Evolutionary conservation across 2,113 vertebrate species (phyloP).

Genomic region (Cyprinodon brontotheroides): DNA sequence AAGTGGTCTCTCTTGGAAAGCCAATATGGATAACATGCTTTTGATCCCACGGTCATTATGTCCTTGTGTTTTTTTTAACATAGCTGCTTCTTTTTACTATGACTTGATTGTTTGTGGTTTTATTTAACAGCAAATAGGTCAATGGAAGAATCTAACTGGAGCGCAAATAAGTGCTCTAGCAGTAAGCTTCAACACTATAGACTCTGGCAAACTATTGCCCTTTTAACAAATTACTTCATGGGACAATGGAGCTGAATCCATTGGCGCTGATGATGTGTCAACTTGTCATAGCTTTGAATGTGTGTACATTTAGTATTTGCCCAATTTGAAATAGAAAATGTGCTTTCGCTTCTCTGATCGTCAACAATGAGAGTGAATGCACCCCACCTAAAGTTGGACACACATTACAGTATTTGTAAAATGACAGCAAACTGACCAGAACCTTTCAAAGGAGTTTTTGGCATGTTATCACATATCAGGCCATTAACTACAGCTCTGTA

Average conservation of each 20-base stretch:
- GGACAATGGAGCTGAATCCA: conserved; percentile 50
- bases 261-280: conserved; percentile 58
- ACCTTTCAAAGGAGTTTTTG: conserved; percentile 46
- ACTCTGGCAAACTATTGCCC: conserved; percentile 49
- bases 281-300: conserved; percentile 48
- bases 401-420: conserved; percentile 44
- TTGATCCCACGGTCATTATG: conserved; percentile 61
- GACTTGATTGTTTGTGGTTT: conserved; percentile 58
- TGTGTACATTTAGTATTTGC: conserved; percentile 42
- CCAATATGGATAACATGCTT: conserved; percentile 66
- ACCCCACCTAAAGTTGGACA: conserved; percentile 24
- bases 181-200: conserved; percentile 52
- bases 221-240: conserved; percentile 55
- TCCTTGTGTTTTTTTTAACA: conserved; percentile 63
- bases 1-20: conserved; percentile 54
- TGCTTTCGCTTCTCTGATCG: conserved; percentile 46
- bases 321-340: conserved; percentile 60
- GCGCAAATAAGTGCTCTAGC: conserved; percentile 67
- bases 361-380: conserved; percentile 39
- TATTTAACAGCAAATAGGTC: conserved; percentile 68
- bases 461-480: conserved; percentile 52
- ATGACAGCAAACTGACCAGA: conserved; percentile 49
- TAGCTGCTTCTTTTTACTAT: conserved; percentile 51
- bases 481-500: conserved; percentile 62
- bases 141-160: conserved; percentile 67